These are phyloP conservation scores for Sesia apiformis DNA, from an alignment of 2,888 invertebrate species.

Conservation along the genomic window DNA sequence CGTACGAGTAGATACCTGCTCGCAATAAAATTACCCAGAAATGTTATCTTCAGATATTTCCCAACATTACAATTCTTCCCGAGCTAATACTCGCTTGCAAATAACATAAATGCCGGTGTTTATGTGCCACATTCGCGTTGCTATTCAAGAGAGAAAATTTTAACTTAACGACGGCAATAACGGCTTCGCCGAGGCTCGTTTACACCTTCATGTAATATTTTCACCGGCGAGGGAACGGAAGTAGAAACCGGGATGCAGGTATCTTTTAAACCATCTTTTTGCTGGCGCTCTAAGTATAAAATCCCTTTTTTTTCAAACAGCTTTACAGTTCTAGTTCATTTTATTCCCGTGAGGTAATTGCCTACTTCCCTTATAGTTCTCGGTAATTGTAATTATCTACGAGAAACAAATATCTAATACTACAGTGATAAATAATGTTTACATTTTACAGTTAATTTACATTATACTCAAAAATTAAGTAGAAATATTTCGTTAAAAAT, in stretches of 20 bases:
- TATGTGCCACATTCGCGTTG: constrained; percentile 43
- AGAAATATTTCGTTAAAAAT: too few relatives aligned
- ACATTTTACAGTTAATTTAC: too few relatives aligned
- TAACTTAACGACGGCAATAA: constrained; percentile 60
- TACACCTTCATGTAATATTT: constrained; percentile 53
- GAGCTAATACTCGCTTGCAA: constrained; percentile 33
- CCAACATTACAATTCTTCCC: not conserved
- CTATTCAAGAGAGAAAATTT: constrained; percentile 56
- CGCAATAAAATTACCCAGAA: not conserved
- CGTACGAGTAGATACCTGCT: not conserved
- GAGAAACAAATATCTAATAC: too few relatives aligned
- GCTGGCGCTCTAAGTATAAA: too few relatives aligned
- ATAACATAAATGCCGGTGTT: constrained; percentile 51
- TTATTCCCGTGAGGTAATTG: too few relatives aligned
- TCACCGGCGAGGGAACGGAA: constrained; percentile 32
- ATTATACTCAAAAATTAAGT: too few relatives aligned
- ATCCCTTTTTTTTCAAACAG: too few relatives aligned
- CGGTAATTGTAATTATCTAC: too few relatives aligned
- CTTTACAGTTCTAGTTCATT: too few relatives aligned
- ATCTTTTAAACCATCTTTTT: not conserved
- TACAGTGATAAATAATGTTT: too few relatives aligned
- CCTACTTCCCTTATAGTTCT: too few relatives aligned
- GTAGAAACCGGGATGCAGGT: constrained; percentile 17
- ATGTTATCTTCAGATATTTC: not conserved
- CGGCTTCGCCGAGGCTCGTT: constrained; percentile 44